A percentile compares a stretch with the other conserved stretches of the same genome.
phyloP scores from a whole-genome alignment of 2,888 invertebrate genomes.

The Acleris holmiana region DNA sequence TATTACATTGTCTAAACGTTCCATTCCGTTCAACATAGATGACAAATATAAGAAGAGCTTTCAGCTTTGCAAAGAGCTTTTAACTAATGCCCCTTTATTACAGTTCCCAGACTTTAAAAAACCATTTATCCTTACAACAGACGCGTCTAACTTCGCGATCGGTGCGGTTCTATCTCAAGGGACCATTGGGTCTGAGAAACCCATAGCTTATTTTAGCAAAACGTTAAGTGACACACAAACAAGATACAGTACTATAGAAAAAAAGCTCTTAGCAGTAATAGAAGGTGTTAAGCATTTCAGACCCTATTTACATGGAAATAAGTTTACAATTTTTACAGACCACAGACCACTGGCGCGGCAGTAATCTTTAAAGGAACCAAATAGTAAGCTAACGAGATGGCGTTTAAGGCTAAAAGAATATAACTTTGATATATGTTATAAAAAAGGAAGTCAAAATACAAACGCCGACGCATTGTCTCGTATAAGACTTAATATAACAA shows the following conservation, averaged over 20 bases:
- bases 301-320: conserved; percentile 37
- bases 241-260: conserved; percentile 34
- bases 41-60: conserved; percentile 40
- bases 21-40: too few relatives aligned
- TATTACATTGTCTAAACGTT: too few relatives aligned
- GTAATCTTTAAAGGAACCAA: too few relatives aligned
- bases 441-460: conserved; percentile 40
- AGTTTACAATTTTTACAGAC: too few relatives aligned
- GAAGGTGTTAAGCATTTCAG: conserved; percentile 33
- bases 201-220: conserved; percentile 5
- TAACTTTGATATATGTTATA: conserved; percentile 40
- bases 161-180: conserved; percentile 39
- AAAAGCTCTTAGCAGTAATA: conserved; percentile 34
- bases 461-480: too few relatives aligned
- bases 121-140: conserved; percentile 13
- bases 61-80: conserved; percentile 41
- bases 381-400: too few relatives aligned
- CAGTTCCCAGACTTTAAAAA: conserved; percentile 52
- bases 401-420: conserved; percentile 42
- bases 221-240: neutral
- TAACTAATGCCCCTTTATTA: conserved; percentile 50
- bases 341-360: too few relatives aligned
- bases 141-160: conserved; percentile 27
- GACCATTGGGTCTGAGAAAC: conserved; percentile 33
- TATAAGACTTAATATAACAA: too few relatives aligned